Percentiles rank a stretch among this genome's conserved stretches.
Evolutionary conservation across 2,797 vertebrate species (phyloP).

Genomic region (Cetoscarus ocellatus): DNA sequence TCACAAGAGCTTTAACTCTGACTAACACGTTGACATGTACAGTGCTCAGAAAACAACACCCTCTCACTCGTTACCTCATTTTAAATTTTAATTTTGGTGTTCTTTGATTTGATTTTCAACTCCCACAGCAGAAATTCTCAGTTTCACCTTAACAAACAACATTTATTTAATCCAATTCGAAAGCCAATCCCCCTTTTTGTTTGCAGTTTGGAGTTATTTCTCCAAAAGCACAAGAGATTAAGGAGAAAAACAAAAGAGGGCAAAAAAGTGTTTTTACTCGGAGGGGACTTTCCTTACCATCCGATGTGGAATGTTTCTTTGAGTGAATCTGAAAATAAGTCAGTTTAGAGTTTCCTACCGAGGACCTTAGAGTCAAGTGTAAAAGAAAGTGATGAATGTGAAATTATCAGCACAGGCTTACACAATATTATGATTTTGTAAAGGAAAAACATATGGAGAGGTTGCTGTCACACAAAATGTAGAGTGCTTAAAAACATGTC

Average conservation of each 20-base stretch:
- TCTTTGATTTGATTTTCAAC: not conserved
- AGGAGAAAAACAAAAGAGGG: slow-evolving; percentile 23
- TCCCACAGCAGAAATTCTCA: not conserved
- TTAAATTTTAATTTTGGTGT: not conserved
- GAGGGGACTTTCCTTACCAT: not conserved
- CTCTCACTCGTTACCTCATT: not conserved
- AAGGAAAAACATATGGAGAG: not conserved
- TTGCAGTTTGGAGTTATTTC: slow-evolving; percentile 7
- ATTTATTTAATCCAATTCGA: not conserved
- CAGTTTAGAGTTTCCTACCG: slow-evolving; percentile 21
- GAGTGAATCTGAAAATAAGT: slow-evolving; percentile 12
- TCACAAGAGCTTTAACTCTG: not conserved
- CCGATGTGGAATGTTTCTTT: not conserved
- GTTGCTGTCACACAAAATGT: not conserved
- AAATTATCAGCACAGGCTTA: not conserved
- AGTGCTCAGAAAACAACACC: not conserved
- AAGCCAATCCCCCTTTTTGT: not conserved
- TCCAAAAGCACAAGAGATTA: slow-evolving; percentile 23
- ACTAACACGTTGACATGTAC: not conserved
- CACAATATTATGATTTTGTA: slow-evolving; percentile 7
- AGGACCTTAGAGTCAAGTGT: slow-evolving; percentile 25
- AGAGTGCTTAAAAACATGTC: not conserved
- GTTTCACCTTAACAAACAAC: not conserved
- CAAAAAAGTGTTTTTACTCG: not conserved
- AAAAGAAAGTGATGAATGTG: slow-evolving; percentile 39